Evolutionary conservation across 2,797 vertebrate genomes (phyloP).

Genomic region (Phalloptychus januarius): DNA sequence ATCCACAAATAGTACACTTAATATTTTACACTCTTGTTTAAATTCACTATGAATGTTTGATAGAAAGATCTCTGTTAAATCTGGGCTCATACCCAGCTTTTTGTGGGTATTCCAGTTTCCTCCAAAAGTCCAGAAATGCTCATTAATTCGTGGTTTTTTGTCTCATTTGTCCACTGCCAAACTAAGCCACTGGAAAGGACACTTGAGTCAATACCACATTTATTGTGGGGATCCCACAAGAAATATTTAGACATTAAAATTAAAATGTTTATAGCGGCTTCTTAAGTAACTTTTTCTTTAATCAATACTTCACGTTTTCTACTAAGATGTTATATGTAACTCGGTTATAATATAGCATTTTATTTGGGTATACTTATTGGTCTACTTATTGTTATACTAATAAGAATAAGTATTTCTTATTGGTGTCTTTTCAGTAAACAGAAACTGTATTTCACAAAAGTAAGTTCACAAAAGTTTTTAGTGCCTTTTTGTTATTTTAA

Average conservation of each 20-base stretch:
- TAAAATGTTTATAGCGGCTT: too few species aligned
- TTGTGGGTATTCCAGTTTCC: background rate
- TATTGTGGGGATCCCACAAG: background rate
- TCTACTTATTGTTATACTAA: too few species aligned
- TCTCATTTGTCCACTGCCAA: background rate
- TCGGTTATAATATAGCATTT: background rate
- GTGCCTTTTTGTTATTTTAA: background rate
- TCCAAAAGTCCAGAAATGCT: background rate
- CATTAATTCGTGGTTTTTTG: background rate
- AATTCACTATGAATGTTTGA: background rate
- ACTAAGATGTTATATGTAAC: background rate
- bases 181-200: background rate
- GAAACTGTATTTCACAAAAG: background rate
- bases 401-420: background rate
- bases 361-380: too few species aligned
- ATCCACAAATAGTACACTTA: background rate
- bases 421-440: background rate
- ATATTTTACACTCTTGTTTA: background rate
- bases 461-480: background rate
- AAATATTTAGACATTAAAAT: too few species aligned
- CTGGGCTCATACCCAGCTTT: background rate
- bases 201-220: too few species aligned
- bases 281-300: too few species aligned
- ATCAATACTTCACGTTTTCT: background rate
- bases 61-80: background rate